Evolutionary conservation across 2,888 invertebrate genomes (phyloP).

Genomic region (Aromia moschata): DNA sequence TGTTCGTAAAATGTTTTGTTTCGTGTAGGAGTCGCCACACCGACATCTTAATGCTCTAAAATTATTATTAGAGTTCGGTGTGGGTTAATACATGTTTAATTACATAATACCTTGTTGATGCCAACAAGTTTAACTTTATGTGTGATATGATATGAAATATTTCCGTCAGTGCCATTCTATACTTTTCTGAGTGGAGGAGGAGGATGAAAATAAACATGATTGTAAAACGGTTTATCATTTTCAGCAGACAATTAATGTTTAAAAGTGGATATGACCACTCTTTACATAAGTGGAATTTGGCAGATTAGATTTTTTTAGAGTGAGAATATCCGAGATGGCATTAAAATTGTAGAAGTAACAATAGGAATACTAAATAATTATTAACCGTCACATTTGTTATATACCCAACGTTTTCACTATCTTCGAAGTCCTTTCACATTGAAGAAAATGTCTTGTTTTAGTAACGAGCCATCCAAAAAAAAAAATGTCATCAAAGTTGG

Average conservation of each 20-base stretch:
- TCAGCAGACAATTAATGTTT: not conserved
- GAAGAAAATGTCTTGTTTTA: too few relatives aligned
- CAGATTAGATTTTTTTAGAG: too few relatives aligned
- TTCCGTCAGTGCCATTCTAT: slow-evolving; percentile 2
- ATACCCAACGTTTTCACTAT: too few relatives aligned
- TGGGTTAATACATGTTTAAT: slow-evolving; percentile 10
- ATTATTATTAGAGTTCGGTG: slow-evolving; percentile 11
- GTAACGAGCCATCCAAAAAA: too few relatives aligned
- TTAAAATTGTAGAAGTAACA: too few relatives aligned
- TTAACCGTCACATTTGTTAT: too few relatives aligned
- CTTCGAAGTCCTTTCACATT: too few relatives aligned
- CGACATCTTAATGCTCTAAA: slow-evolving; percentile 4
- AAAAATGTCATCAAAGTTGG: too few relatives aligned
- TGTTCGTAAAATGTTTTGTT: slow-evolving; percentile 19
- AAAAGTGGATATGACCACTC: too few relatives aligned
- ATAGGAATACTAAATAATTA: too few relatives aligned
- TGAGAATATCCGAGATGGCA: too few relatives aligned
- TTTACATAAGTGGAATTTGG: too few relatives aligned
- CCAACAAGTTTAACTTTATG: slow-evolving; percentile 5
- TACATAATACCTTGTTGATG: slow-evolving; percentile 10
- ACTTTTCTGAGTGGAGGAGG: not conserved
- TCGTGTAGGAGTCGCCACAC: slow-evolving; percentile 5
- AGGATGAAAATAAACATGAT: not conserved
- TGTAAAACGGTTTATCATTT: not conserved
- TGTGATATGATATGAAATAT: not conserved